Base-by-base conservation (phyloP, 2,888 invertebrate genomes). In the Keiferia lycopersicella region DNA sequence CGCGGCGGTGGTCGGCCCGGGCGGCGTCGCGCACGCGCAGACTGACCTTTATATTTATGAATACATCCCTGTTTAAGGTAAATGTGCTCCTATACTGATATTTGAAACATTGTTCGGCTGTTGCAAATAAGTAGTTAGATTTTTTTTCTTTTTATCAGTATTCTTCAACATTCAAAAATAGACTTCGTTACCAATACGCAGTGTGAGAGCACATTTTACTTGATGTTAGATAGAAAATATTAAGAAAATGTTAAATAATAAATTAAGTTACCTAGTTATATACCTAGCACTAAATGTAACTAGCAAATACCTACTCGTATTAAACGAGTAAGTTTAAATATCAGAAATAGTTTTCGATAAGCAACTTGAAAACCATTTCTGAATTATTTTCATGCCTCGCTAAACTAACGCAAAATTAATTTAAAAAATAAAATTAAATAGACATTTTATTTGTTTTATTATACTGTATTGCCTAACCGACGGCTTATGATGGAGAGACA, bases 11-110 rank as follows among this genome's bases (percentile, higher is more conserved):
- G 95, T 93, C 2, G 96, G 96, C 7, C 95, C 95, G 39, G 95
- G 95, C 4, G 96, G 96, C 10, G 93, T 94, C 60, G 96, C 96
- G 0, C 95, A 95, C 76, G 96, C 96, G 0, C 93, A 95, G 76
- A 95, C 96, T 64, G 95, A 95, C 80, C 92, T 96, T 67, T 93
- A 94, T 74, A 75, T 94, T 66, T 93, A 93, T 63, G 89, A 90
- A 76, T 85, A 78, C 71, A 72, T 78, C 16, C 56, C 18, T 41
- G 58, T 22, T 20, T 62, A 39, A 22, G 20, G 11, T 59, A 53
- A 53, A 12, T 18, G 41, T n/a, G 6, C 8, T 34, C 10, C 10
- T 34, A 6, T 6, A 34, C 34, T 34, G 8, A 34, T 8, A 34
- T 34, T 34, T 34, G 34, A 34, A 8, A 10, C 34, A 10, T 1